phyloP scores from a whole-genome alignment of 2,113 vertebrate genomes.

The Nycticryphes semicollaris region DNA sequence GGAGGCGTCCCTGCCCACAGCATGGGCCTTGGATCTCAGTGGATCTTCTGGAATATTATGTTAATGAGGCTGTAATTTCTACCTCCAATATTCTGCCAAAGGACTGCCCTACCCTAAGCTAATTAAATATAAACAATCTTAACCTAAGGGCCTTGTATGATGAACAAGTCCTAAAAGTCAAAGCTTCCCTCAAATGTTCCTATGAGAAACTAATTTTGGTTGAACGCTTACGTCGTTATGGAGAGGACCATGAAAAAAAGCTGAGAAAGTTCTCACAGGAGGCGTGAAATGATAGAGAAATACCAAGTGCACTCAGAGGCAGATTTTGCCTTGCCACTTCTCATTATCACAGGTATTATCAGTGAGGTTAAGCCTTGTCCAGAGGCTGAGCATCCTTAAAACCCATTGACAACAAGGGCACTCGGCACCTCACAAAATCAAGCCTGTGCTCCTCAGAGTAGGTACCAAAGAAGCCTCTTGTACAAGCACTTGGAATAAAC shows the following conservation, averaged over 20 bases:
- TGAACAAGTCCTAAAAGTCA: background rate
- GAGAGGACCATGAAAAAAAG: background rate
- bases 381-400: background rate
- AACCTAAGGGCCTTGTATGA: background rate
- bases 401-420: background rate
- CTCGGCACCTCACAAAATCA: background rate
- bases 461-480: background rate
- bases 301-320: background rate
- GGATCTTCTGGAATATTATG: background rate
- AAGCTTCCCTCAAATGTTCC: background rate
- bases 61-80: background rate
- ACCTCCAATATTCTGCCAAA: background rate
- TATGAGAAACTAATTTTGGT: background rate
- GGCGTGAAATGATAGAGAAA: background rate
- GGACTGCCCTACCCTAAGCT: background rate
- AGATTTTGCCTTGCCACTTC: background rate
- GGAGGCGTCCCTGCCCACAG: too few relatives aligned
- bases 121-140: background rate
- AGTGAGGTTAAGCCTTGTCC: background rate
- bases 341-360: background rate
- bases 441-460: background rate
- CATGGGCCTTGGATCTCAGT: too few relatives aligned
- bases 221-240: background rate
- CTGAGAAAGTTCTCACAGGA: background rate
- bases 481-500: background rate